Evolutionary conservation across 2,797 vertebrate species (phyloP), one percentile per base, ranked within the genome.

Genomic region (Danionella dracula): DNA sequence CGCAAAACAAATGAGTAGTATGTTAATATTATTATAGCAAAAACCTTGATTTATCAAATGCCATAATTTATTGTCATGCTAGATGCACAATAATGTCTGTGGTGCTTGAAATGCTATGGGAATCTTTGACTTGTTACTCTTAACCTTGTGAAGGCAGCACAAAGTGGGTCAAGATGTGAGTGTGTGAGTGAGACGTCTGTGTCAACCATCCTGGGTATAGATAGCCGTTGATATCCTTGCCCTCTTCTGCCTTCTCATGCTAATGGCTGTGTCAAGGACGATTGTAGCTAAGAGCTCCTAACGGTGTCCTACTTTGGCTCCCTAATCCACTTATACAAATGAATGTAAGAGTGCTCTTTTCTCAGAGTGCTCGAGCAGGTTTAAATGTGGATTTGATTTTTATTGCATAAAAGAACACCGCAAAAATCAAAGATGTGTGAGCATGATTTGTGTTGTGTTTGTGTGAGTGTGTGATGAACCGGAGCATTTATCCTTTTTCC

Each of bases 401-500:
- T 27, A 32, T 16, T 13, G 46, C 19, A 29, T 59, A 41, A 45
- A 5, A 37, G 29, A 10, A 17, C 29, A 8, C 6, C 2, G 1
- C 13, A 46, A 11, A 38, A 34, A 8, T 37, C 32, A 44, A 68
- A 16, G 35, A 37, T 46, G 21, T 46, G 49, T 32, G 49, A 20
- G 58, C 49, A 62, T 45, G 5, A 31, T 61, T 54, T 66, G 17
- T 5, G 8, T 10, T 49, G 32, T 34, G 42, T 66, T 42, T 63
- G 59, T 62, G 29, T 31, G 23, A 20, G 48, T 44, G 11, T 57
- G 31, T 55, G 68, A 38, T 58, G 57, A 44, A 42, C 31, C 11
- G 9, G 37, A 50, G 48, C 15, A 48, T 58, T 34, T 74, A 27
- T 61, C 29, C 80, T 58, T 48, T 80, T 81, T 80, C 86, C 85